Evolutionary conservation across 2,797 vertebrate species (phyloP).

Genomic region (Coracias cyanogaster): DNA sequence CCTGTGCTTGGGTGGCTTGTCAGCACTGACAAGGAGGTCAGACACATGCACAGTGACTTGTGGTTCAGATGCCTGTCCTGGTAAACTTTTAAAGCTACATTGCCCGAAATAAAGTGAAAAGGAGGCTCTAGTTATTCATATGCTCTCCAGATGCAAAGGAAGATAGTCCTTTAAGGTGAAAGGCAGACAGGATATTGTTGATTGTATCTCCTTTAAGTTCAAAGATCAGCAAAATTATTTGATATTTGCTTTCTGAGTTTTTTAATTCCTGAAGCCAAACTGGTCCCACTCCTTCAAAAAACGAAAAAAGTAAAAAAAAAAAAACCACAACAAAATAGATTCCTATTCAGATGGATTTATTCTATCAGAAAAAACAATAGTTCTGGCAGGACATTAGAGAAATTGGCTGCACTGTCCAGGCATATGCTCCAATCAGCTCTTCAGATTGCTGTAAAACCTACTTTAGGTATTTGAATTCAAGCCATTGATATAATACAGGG

Average conservation of each 20-base stretch:
- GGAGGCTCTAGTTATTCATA: neutral
- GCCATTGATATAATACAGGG: neutral
- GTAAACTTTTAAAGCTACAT: neutral
- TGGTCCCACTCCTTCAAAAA: neutral
- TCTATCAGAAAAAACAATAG: neutral
- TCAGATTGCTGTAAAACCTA: neutral
- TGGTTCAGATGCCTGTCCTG: neutral
- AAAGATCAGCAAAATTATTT: neutral
- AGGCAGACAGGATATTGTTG: neutral
- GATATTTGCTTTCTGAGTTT: neutral
- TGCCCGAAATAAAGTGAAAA: neutral
- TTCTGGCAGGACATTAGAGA: neutral
- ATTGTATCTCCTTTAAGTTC: neutral
- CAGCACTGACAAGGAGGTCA: neutral
- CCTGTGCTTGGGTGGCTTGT: neutral
- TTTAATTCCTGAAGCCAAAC: neutral
- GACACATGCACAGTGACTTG: neutral
- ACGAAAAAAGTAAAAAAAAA: neutral
- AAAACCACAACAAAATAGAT: neutral
- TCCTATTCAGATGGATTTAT: neutral
- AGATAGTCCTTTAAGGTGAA: neutral
- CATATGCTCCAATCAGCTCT: fast-evolving
- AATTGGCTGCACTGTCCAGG: neutral
- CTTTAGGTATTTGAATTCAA: neutral
- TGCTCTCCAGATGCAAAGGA: neutral